Evolutionary conservation across 2,113 vertebrate genomes (phyloP).

Genomic region (Carassius carassius): DNA sequence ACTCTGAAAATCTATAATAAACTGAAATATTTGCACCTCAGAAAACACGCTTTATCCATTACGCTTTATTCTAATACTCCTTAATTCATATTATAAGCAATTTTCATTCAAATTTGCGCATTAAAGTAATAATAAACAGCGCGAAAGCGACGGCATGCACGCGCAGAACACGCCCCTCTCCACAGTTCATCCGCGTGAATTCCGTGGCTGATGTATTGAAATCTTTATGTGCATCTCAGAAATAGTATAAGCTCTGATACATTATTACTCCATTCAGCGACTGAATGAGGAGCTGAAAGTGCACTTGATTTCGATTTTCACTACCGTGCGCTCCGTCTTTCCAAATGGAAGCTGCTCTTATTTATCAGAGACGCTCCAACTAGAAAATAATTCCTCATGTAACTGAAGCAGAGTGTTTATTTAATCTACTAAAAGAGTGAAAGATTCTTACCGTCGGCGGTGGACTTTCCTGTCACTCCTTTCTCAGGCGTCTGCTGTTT

Average conservation of each 20-base stretch:
- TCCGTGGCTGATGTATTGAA: background rate
- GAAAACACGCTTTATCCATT: background rate
- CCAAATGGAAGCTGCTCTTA: constrained; percentile 36
- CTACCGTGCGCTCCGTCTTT: constrained; percentile 40
- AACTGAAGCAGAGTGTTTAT: background rate
- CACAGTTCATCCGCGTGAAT: background rate
- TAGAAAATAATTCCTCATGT: background rate
- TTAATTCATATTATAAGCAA: background rate
- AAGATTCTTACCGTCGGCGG: constrained; percentile 71
- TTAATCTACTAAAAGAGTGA: background rate
- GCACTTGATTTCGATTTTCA: constrained; percentile 3
- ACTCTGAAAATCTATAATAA: background rate
- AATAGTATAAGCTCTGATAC: background rate
- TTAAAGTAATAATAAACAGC: background rate
- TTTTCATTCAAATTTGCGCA: background rate
- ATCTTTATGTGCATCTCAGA: background rate
- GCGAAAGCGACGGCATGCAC: background rate
- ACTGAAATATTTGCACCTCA: background rate
- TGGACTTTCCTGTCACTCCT: constrained; percentile 61
- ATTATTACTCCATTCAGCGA: background rate
- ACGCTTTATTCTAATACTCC: background rate
- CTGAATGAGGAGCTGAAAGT: background rate
- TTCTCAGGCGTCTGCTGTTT: constrained; percentile 57
- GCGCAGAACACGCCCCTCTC: constrained; percentile 57
- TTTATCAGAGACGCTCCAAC: constrained; percentile 24